Percentiles rank a stretch among this genome's conserved stretches.
Evolutionary conservation across 2,888 invertebrate species (phyloP).

Genomic region (Apamea epomidion): DNA sequence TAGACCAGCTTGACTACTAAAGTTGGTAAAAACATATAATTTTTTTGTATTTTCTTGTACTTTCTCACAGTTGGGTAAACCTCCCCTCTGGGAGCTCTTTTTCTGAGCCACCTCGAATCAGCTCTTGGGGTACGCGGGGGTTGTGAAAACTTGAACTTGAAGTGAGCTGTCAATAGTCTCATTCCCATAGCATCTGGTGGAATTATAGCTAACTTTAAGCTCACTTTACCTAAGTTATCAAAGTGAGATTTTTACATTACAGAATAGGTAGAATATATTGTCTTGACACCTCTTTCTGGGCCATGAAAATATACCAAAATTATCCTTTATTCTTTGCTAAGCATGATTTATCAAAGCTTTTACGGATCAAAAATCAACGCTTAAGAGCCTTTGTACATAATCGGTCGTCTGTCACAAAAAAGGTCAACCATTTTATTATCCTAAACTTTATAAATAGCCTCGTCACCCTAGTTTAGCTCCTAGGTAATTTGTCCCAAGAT

Average conservation of each 20-base stretch:
- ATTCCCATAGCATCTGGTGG: too few species aligned
- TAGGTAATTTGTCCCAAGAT: conserved; percentile 63
- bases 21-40: too few species aligned
- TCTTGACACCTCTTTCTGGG: too few species aligned
- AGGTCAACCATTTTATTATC: conserved; percentile 3
- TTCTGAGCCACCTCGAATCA: not conserved
- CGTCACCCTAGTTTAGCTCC: conserved; percentile 51
- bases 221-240: too few species aligned
- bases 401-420: conserved; percentile 12
- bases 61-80: not conserved
- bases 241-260: too few species aligned
- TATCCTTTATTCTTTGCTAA: not conserved
- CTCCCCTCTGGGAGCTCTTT: not conserved
- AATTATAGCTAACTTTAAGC: too few species aligned
- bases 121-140: not conserved
- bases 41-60: not conserved
- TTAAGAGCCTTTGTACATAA: conserved; percentile 15
- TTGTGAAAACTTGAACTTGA: too few species aligned
- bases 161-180: too few species aligned
- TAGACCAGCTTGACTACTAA: too few species aligned
- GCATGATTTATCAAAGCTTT: not conserved
- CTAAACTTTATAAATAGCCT: conserved; percentile 5
- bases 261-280: too few species aligned
- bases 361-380: conserved; percentile 31
- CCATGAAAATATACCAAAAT: not conserved